These are phyloP conservation scores for Melanostoma scalare DNA, from an alignment of 2,888 invertebrate species.

Conservation along the genomic window DNA sequence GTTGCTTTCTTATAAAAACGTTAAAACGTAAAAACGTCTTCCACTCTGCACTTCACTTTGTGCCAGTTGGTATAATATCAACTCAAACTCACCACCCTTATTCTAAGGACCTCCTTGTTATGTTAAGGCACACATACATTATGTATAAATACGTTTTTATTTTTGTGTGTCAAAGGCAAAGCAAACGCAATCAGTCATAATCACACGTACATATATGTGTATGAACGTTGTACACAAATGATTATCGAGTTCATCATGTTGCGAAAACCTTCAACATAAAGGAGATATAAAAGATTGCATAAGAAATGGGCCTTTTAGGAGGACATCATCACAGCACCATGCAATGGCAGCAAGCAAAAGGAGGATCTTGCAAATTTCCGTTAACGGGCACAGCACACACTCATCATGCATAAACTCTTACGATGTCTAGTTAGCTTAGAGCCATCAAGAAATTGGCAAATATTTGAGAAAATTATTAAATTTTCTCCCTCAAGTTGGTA, in stretches of 20 bases:
- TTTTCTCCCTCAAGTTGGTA: conserved; percentile 63
- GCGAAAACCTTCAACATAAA: conserved; percentile 23
- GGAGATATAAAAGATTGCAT: conserved; percentile 33
- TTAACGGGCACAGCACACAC: conserved; percentile 35
- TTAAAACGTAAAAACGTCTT: background rate
- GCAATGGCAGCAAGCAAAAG: conserved; percentile 8
- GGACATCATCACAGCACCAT: conserved; percentile 16
- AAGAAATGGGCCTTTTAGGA: conserved; percentile 21
- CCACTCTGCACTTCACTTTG: background rate
- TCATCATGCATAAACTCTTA: conserved; percentile 28
- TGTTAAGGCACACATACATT: conserved; percentile 8
- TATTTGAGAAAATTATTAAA: conserved; percentile 72
- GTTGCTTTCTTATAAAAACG: conserved; percentile 42
- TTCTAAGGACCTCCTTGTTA: conserved; percentile 41
- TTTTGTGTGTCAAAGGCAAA: conserved; percentile 35
- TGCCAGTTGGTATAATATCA: background rate
- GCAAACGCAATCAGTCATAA: conserved; percentile 66
- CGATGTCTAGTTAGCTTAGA: conserved; percentile 67
- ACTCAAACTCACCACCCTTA: background rate
- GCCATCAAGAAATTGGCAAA: conserved; percentile 72
- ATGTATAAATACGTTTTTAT: conserved; percentile 18
- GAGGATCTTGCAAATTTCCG: conserved; percentile 54
- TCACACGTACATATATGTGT: conserved; percentile 26
- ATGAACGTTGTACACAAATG: conserved; percentile 9
- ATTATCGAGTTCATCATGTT: conserved; percentile 55